These are phyloP conservation scores for Bombus turneri DNA, from an alignment of 1,140 invertebrate species.

Conservation along the genomic window DNA sequence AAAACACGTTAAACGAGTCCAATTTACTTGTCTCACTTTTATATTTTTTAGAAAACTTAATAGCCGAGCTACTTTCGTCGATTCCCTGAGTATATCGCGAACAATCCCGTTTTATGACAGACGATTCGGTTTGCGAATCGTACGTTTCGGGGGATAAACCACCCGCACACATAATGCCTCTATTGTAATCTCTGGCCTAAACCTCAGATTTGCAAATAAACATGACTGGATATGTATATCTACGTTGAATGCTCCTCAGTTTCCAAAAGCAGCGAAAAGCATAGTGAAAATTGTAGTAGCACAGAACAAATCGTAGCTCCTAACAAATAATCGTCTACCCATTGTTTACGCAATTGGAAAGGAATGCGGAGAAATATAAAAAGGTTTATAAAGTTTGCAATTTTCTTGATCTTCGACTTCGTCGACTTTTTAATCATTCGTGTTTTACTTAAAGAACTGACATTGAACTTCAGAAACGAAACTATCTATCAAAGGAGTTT, in stretches of 20 bases:
- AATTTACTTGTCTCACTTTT: too few relatives aligned
- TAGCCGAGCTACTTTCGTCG: background rate
- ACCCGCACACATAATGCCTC: constrained; percentile 52
- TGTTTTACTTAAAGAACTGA: too few relatives aligned
- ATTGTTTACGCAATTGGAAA: background rate
- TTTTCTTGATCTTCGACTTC: too few relatives aligned
- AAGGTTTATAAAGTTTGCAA: too few relatives aligned
- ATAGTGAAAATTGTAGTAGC: background rate
- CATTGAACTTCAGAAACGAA: too few relatives aligned
- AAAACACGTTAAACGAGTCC: background rate
- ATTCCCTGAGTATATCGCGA: background rate
- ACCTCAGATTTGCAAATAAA: constrained; percentile 63
- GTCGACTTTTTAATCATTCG: too few relatives aligned
- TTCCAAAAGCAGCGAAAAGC: constrained; percentile 41
- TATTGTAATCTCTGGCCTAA: constrained; percentile 59
- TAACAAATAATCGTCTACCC: background rate
- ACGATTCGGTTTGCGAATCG: constrained; percentile 33
- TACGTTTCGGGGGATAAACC: constrained; percentile 52
- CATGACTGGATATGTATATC: constrained; percentile 27
- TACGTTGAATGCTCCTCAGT: background rate
- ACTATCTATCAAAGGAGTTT: background rate
- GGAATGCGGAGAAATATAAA: too few relatives aligned
- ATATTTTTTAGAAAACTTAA: background rate
- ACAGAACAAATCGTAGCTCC: too few relatives aligned
- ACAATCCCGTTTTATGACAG: constrained; percentile 16